Percentiles rank a stretch among this genome's conserved stretches.
Conservation (phyloP, 2,888 invertebrate genomes). For the Sympetrum striolatum region DNA sequence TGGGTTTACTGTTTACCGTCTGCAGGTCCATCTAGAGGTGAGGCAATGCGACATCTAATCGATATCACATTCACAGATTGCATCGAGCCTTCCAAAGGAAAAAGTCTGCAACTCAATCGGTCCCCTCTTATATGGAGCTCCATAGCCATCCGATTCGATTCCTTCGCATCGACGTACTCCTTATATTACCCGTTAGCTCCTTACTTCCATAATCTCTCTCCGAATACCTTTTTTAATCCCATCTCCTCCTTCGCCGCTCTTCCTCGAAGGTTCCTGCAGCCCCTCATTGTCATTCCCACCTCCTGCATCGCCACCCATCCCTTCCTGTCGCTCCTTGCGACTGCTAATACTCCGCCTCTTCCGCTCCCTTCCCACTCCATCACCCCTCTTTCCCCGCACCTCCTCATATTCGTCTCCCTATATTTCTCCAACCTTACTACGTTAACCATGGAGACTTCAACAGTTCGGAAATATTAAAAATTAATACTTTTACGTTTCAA, state of each 20-base stretch:
- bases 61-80: not conserved
- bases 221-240: not conserved
- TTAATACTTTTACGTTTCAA: too few relatives aligned
- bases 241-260: not conserved
- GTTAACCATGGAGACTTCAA: too few relatives aligned
- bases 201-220: not conserved
- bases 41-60: not conserved
- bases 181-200: not conserved
- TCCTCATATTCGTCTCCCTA: not conserved
- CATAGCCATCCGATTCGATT: not conserved
- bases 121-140: not conserved
- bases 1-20: too few relatives aligned
- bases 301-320: constrained; percentile 1
- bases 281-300: not conserved
- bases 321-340: constrained; percentile 28
- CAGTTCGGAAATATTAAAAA: too few relatives aligned
- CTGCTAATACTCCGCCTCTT: constrained; percentile 35
- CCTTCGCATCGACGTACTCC: not conserved
- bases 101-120: not conserved
- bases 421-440: too few relatives aligned
- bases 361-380: not conserved
- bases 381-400: not conserved
- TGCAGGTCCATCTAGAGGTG: too few relatives aligned
- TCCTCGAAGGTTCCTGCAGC: not conserved
- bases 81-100: not conserved